Percentiles rank a stretch among this genome's conserved stretches.
Conservation (phyloP, 2,797 vertebrate species). For the Petrocephalus schoutedeni region DNA sequence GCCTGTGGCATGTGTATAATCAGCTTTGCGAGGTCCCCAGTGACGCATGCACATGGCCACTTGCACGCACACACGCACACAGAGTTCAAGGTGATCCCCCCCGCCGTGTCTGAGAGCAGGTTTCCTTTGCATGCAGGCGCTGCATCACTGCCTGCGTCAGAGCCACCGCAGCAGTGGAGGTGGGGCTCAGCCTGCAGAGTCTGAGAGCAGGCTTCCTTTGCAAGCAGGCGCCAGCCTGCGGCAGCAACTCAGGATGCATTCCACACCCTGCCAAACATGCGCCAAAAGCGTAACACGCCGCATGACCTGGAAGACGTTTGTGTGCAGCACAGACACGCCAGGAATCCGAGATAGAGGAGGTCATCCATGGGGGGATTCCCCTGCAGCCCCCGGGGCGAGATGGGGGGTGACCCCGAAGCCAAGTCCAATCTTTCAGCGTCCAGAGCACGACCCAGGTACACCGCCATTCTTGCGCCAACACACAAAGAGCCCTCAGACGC, state of each 20-base stretch:
- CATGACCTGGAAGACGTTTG: not conserved
- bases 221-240: not conserved
- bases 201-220: no score
- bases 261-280: not conserved
- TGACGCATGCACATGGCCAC: not conserved
- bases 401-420: not conserved
- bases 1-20: not conserved
- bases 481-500: not conserved
- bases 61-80: not conserved
- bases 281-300: not conserved
- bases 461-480: not conserved
- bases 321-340: not conserved
- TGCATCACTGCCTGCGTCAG: not conserved
- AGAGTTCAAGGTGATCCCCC: not conserved
- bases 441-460: not conserved
- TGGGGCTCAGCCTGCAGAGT: conserved; percentile 21
- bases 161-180: conserved; percentile 24
- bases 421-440: not conserved
- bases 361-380: not conserved
- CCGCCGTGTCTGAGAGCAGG: not conserved
- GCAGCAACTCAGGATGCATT: not conserved
- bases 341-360: not conserved
- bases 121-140: not conserved
- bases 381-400: not conserved
- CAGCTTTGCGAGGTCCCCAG: not conserved